Evolutionary conservation across 2,888 invertebrate genomes (phyloP), one percentile per base, ranked within the genome.

Genomic region (Herminia tarsipennalis): DNA sequence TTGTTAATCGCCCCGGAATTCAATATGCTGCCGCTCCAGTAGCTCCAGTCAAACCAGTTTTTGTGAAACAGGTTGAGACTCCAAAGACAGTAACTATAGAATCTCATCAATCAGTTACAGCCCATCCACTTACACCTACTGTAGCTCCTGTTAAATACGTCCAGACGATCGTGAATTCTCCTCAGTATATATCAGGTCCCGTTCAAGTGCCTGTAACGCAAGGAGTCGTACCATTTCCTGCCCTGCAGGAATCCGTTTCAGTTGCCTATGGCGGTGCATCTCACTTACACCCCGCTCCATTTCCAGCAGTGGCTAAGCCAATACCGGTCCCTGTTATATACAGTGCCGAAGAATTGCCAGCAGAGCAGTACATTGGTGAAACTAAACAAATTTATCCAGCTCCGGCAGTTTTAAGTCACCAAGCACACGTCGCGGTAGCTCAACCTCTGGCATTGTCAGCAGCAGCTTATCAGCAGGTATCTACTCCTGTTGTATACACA

Each of bases 381-480:
- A 25, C 20, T 9, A 21, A 27, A n/a, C 12, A 8, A 16, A 12
- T n/a, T 8, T 6, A 12, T 6, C n/a, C 40, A 13, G 17, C 17
- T 17, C 13, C 34, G 4, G 9, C 17, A 10, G 20, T 29, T n/a
- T 4, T 17, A 24, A 12, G 2, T 18, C 13, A 18, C 17, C 25
- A 39, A 16, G 20, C 36, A 33, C 24, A 43, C 34, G 32, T 29
- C 30, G 22, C 42, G 5, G 17, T 28, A 3, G 4, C 37, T 27
- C 32, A 45, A 14, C 37, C 40, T 5, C 38, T 65, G 16, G 46
- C 63, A 1, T 50, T 63, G n/a, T 61, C 56, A 34, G 66, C 53
- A 12, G 8, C 34, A 18, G n/a, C 5, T 2, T 20, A 20, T 17
- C 13, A 12, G 4, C 16, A 9, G 4, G 20, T 41, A n/a, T 22